phyloP scores from a whole-genome alignment of 1,140 invertebrate genomes.

The Nasonia longicornis region DNA sequence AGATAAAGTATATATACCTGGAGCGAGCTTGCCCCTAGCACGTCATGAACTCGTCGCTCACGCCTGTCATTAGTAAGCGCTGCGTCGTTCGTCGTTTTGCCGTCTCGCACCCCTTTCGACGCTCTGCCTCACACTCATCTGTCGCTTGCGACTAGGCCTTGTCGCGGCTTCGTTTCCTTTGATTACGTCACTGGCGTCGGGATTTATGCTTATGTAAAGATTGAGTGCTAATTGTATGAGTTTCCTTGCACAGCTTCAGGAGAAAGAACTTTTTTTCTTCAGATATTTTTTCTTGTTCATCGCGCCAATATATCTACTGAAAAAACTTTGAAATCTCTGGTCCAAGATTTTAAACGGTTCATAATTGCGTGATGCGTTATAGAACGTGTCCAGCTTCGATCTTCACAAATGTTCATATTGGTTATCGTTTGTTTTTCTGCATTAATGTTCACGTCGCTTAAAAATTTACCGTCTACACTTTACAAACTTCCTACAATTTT shows the following conservation, averaged over 20 bases:
- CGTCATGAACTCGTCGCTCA: conserved; percentile 34
- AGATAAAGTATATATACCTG: background rate
- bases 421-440: background rate
- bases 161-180: background rate
- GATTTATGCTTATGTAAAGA: conserved; percentile 32
- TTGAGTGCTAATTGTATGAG: background rate
- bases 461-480: conserved; percentile 18
- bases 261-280: background rate
- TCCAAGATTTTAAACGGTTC: too few relatives aligned
- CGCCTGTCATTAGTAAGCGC: conserved; percentile 12
- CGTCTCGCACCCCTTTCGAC: background rate
- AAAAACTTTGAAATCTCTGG: too few relatives aligned
- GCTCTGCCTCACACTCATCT: too few relatives aligned
- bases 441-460: conserved; percentile 6
- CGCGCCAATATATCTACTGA: too few relatives aligned
- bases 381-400: background rate
- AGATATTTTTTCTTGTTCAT: background rate
- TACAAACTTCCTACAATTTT: conserved; percentile 3
- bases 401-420: background rate
- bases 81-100: background rate
- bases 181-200: conserved; percentile 20
- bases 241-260: background rate
- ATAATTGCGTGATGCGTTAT: too few relatives aligned
- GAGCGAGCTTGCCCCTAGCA: conserved; percentile 14
- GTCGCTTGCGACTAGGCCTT: too few relatives aligned